A percentile compares a stretch with the other conserved stretches of the same genome.
Evolutionary conservation across 2,888 invertebrate species (phyloP).

Genomic region (Lottia scabra): DNA sequence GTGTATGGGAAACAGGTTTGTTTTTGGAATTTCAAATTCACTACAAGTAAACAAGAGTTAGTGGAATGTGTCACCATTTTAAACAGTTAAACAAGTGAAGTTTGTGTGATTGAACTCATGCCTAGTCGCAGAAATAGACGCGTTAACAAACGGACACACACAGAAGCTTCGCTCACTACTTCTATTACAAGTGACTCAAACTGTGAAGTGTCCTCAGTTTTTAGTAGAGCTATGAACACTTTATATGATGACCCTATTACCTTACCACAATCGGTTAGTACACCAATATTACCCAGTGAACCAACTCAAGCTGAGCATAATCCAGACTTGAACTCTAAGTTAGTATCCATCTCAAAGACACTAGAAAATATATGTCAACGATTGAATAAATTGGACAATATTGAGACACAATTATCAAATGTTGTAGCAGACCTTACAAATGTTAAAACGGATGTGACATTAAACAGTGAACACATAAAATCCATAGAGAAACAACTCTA

Average conservation of each 20-base stretch:
- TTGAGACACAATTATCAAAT: background rate
- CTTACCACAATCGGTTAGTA: background rate
- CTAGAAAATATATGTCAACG: background rate
- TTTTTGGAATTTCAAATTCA: too few species aligned
- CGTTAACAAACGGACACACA: too few species aligned
- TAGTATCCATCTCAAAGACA: background rate
- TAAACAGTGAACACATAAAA: slow-evolving; percentile 1
- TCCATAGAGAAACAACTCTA: background rate
- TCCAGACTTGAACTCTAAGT: too few species aligned
- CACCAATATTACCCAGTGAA: background rate
- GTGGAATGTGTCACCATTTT: too few species aligned
- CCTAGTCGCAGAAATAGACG: too few species aligned
- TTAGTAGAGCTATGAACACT: background rate
- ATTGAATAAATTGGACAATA: background rate
- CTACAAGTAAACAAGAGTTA: too few species aligned
- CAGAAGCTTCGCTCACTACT: too few species aligned
- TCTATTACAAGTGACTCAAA: too few species aligned
- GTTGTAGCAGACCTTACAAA: background rate
- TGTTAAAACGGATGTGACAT: background rate
- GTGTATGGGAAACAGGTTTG: too few species aligned
- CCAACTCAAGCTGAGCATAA: too few species aligned
- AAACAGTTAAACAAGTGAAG: too few species aligned
- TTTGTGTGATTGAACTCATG: too few species aligned
- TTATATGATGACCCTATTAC: background rate
- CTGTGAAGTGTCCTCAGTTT: background rate